Evolutionary conservation across 1,140 invertebrate genomes (phyloP), one percentile per base, ranked within the genome.

Genomic region (Saccostrea echinata): DNA sequence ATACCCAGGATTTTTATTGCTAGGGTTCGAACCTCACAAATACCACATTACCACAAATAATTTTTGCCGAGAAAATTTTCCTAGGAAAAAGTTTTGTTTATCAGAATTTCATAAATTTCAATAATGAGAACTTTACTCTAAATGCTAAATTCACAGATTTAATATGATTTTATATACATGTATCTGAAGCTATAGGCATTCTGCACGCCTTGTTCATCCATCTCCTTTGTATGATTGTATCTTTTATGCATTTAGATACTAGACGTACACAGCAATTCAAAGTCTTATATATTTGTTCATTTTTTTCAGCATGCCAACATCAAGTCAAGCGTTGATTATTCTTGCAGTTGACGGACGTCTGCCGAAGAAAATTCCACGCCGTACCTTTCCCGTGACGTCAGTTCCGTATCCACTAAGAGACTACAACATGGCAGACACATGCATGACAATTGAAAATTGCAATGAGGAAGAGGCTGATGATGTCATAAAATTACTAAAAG

Each of bases 311-410:
- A 89, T 89, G 88, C 88, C 88, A 24, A 89, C 88, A 21, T 89
- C 88, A 12, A 89, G 88, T 33, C 88, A 89, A 85, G 88, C 88
- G 0, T 84, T 89, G 57, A 89, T 89, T 27, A n/a, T 89, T 33
- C 57, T 89, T 64, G 84, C 88, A 21, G 83, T 84, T 21, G 88
- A 89, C 18, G 88, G 88, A 27, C 86, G 86, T 30, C 88, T 87
- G 35, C 85, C 88, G 16, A 57, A 80, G 53, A 52, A 89, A 13
- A 55, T 83, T 33, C 80, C 86, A 6, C 30, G 53, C 16, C 55
- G 84, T 21, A 89, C 84, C 0, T 87, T 85, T 57, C 86, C 88
- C 0, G 53, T 89, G 16, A 85, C 84, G 27, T 89, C 88, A 16
- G 86, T 89, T n/a, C 88, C 88, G 18, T 89, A 89, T 85, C 88